Evolutionary conservation across 2,888 invertebrate species (phyloP).

Genomic region (Argyra leucocephala): DNA sequence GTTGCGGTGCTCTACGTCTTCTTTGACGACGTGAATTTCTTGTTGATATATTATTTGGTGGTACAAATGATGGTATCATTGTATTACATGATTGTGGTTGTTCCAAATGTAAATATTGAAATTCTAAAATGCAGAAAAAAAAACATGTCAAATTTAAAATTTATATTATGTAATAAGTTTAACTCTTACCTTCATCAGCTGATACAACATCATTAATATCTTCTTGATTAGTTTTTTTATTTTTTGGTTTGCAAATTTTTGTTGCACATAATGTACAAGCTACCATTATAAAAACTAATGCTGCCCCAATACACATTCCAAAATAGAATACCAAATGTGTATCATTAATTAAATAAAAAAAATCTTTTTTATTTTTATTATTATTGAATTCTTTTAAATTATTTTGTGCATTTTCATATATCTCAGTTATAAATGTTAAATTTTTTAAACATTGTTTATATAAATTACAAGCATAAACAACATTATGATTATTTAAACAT

Average conservation of each 20-base stretch:
- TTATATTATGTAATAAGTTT: too few species aligned
- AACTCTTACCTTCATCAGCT: not conserved
- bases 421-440: not conserved
- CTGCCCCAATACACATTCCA: not conserved
- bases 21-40: slow-evolving; percentile 24
- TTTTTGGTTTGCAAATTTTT: not conserved
- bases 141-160: not conserved
- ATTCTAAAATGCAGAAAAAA: not conserved
- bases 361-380: not conserved
- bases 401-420: not conserved
- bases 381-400: not conserved
- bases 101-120: not conserved
- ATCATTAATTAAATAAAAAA: not conserved
- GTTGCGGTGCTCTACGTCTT: slow-evolving; percentile 23
- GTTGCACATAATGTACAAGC: not conserved
- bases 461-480: slow-evolving; percentile 9
- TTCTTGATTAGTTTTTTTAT: not conserved
- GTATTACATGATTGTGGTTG: slow-evolving; percentile 11
- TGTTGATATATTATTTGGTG: slow-evolving; percentile 24
- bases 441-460: slow-evolving; percentile 14
- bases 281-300: slow-evolving; percentile 1
- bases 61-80: slow-evolving; percentile 22
- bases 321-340: not conserved
- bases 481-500: not conserved
- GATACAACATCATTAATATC: not conserved